phyloP scores from a whole-genome alignment of 2,113 vertebrate genomes.

The Melanostigma gelatinosum region DNA sequence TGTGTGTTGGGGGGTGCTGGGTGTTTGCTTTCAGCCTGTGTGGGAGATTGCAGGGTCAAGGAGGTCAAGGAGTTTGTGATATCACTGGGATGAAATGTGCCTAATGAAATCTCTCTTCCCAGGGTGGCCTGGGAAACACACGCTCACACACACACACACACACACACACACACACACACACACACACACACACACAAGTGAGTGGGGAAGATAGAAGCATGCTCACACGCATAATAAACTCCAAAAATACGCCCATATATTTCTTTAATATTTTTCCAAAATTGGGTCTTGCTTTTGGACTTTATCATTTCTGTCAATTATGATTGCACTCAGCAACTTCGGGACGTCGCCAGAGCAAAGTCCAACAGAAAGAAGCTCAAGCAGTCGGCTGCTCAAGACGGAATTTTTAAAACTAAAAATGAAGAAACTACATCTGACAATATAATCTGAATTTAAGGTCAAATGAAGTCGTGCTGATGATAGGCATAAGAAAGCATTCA shows the following conservation, averaged over 20 bases:
- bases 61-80: slow-evolving; percentile 66
- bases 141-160: not conserved
- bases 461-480: not conserved
- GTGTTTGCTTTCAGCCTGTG: slow-evolving; percentile 52
- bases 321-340: no score
- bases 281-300: not conserved
- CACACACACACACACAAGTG: not conserved
- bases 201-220: slow-evolving; percentile 1
- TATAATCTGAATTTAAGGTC: not conserved
- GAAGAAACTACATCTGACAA: not conserved
- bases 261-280: not conserved
- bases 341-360: not conserved
- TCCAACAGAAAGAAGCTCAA: slow-evolving; percentile 3
- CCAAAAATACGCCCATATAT: not conserved
- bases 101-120: slow-evolving; percentile 53
- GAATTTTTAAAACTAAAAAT: not conserved
- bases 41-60: slow-evolving; percentile 55
- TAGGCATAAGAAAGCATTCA: not conserved
- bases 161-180: slow-evolving; percentile 9
- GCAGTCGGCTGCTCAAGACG: not conserved
- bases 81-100: slow-evolving; percentile 63
- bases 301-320: not conserved
- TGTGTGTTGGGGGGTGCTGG: not conserved
- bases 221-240: not conserved
- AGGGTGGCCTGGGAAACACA: slow-evolving; percentile 39